Percentiles rank a stretch among this genome's conserved stretches.
Evolutionary conservation across 2,113 vertebrate species (phyloP).

Genomic region (Oceanites oceanicus): DNA sequence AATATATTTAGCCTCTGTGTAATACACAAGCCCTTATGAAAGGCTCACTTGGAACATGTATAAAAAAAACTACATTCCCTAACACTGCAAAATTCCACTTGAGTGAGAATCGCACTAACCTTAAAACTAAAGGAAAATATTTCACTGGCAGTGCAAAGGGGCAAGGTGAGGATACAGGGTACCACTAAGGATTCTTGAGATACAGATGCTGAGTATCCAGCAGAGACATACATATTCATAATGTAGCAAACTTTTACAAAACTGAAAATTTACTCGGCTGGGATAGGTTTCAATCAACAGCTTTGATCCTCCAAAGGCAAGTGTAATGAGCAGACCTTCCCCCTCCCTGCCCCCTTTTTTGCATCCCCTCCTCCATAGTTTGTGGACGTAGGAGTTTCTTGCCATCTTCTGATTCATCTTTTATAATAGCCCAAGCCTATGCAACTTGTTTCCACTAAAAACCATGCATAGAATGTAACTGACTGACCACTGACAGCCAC

Average conservation of each 20-base stretch:
- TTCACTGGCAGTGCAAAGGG: background rate
- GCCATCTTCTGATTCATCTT: background rate
- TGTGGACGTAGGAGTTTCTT: background rate
- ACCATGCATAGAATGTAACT: background rate
- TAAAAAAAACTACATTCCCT: background rate
- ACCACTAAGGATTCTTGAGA: background rate
- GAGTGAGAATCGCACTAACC: background rate
- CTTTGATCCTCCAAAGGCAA: background rate
- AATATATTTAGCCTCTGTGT: background rate
- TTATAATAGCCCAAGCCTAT: background rate
- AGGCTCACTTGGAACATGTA: background rate
- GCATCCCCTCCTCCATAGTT: background rate
- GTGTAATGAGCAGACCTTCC: background rate
- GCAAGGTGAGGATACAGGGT: background rate
- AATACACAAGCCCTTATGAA: background rate
- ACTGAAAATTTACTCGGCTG: background rate
- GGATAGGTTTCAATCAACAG: background rate
- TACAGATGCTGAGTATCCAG: background rate
- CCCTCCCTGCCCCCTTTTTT: background rate
- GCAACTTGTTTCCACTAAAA: background rate
- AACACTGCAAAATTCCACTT: background rate
- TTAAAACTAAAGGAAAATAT: background rate
- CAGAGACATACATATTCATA: background rate
- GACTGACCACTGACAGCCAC: background rate
- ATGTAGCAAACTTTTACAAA: background rate